Percentiles rank a stretch among this genome's conserved stretches.
These are phyloP conservation scores for Hyla sarda DNA, from an alignment of 2,113 vertebrate species.

Conservation along the genomic window DNA sequence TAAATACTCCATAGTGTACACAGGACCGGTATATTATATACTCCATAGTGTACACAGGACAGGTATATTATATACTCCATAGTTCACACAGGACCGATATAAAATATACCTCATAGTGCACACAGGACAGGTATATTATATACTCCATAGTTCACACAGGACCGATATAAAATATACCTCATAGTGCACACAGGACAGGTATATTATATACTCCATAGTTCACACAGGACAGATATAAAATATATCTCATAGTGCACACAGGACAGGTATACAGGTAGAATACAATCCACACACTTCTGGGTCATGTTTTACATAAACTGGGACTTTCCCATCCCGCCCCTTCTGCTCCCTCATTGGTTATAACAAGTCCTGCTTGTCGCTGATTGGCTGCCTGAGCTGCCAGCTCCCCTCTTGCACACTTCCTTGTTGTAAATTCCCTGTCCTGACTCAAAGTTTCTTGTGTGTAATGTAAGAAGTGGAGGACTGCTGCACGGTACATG, in stretches of 20 bases:
- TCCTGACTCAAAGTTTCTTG: background rate
- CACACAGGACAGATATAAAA: background rate
- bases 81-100: background rate
- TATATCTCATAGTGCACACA: background rate
- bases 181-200: background rate
- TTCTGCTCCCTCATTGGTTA: background rate
- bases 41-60: background rate
- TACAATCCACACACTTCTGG: background rate
- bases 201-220: background rate
- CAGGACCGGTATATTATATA: background rate
- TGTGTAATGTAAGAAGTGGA: background rate
- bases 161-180: background rate
- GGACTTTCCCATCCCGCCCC: conserved; percentile 44
- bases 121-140: background rate
- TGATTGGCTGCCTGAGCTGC: background rate
- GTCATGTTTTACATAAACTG: background rate
- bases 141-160: background rate
- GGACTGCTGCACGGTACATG: background rate
- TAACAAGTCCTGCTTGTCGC: background rate
- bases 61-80: background rate
- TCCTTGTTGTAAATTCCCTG: conserved; percentile 45
- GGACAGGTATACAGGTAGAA: background rate
- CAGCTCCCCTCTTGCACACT: background rate
- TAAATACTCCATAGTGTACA: background rate
- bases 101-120: background rate